Conservation (phyloP, 2,113 vertebrate genomes). For the Tenebrosternarchus preto region DNA sequence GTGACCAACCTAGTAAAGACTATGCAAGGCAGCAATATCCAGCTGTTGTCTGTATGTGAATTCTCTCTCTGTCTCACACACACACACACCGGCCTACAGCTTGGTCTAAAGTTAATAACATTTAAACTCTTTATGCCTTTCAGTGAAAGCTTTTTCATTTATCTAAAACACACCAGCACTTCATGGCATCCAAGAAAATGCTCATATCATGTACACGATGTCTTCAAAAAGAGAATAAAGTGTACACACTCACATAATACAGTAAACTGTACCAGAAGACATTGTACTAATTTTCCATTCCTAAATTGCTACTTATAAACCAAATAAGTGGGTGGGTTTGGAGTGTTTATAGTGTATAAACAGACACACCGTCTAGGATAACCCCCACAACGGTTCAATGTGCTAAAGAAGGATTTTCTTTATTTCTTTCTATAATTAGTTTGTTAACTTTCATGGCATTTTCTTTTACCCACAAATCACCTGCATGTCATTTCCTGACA, state of each 20-base stretch:
- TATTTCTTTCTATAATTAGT: not conserved
- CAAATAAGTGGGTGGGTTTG: too few species aligned
- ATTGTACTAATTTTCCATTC: not conserved
- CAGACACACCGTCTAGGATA: not conserved
- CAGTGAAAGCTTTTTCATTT: too few species aligned
- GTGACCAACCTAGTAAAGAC: conserved; percentile 94
- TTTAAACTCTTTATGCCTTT: too few species aligned
- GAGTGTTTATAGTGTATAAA: not conserved
- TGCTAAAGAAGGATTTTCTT: not conserved
- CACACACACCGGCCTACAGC: too few species aligned
- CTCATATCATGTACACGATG: too few species aligned
- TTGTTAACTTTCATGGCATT: not conserved
- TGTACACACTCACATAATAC: not conserved
- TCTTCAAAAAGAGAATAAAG: not conserved
- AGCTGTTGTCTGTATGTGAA: conserved; percentile 73
- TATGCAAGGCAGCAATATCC: conserved; percentile 88
- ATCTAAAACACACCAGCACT: too few species aligned
- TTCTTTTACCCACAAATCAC: too few species aligned
- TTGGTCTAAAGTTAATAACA: too few species aligned
- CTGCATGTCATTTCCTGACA: not conserved
- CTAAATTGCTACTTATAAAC: not conserved
- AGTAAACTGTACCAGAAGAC: too few species aligned
- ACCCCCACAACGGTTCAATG: not conserved
- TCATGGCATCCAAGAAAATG: too few species aligned
- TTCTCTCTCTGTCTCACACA: not conserved